phyloP scores from a whole-genome alignment of 2,888 invertebrate genomes.

The Chorisops tibialis region DNA sequence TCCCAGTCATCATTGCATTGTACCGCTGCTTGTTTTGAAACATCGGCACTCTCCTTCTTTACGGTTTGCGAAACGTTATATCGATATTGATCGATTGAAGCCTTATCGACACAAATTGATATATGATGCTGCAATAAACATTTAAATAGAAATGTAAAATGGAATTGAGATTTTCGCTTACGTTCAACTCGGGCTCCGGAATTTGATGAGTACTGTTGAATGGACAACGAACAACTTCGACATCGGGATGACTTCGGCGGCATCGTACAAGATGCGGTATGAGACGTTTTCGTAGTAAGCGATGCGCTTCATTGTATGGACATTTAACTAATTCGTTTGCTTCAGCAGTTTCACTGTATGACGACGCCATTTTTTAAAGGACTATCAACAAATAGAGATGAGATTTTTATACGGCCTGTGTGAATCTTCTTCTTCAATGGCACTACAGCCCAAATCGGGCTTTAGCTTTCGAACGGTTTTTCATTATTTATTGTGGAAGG shows the following conservation, averaged over 20 bases:
- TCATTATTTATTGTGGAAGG: too few relatives aligned
- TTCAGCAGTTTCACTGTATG: background rate
- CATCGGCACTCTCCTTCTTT: background rate
- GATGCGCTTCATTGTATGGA: conserved; percentile 58
- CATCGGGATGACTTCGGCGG: conserved; percentile 52
- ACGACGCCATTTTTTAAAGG: background rate
- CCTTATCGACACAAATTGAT: conserved; percentile 20
- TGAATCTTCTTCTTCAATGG: too few relatives aligned
- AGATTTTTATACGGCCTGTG: too few relatives aligned
- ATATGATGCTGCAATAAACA: conserved; percentile 22
- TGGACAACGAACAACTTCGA: conserved; percentile 54
- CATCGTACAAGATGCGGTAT: conserved; percentile 61
- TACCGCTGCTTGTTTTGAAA: background rate
- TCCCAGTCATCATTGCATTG: conserved; percentile 27
- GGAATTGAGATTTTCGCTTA: conserved; percentile 41
- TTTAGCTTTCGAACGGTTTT: too few relatives aligned
- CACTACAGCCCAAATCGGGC: too few relatives aligned
- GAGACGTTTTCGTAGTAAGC: conserved; percentile 55
- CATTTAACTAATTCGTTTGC: conserved; percentile 56
- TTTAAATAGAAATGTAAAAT: background rate
- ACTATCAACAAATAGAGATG: too few relatives aligned
- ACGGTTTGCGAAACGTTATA: background rate
- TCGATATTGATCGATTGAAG: conserved; percentile 13
- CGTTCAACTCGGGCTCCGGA: conserved; percentile 55
- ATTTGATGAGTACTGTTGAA: conserved; percentile 58